These are phyloP conservation scores for Mormyrus iriodes DNA, from an alignment of 2,113 vertebrate species.

Conservation along the genomic window DNA sequence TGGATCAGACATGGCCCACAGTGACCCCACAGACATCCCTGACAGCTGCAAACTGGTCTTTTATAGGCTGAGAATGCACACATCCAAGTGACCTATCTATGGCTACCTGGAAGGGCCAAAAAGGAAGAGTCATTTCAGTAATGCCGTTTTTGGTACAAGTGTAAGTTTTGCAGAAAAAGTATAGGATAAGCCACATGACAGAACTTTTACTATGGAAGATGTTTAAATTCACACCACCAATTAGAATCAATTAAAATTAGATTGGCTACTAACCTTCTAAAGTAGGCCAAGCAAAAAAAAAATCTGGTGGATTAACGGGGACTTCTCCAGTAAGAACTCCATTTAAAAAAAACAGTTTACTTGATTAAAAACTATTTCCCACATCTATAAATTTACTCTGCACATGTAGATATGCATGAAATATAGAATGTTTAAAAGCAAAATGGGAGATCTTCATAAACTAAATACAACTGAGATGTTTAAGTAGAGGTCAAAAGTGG, in stretches of 20 bases:
- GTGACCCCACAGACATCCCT: neutral
- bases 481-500: neutral
- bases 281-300: neutral
- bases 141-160: neutral
- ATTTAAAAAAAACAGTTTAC: neutral
- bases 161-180: neutral
- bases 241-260: neutral
- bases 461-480: neutral
- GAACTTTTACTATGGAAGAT: neutral
- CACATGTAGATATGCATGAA: neutral
- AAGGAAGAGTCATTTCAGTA: neutral
- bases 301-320: neutral
- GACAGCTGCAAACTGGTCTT: neutral
- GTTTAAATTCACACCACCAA: neutral
- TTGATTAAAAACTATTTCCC: neutral
- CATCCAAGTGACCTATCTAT: neutral
- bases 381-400: neutral
- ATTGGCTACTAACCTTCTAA: neutral
- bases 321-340: neutral
- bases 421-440: neutral
- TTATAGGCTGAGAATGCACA: neutral
- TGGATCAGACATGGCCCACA: neutral
- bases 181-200: neutral
- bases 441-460: neutral
- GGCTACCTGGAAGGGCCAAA: neutral